Conservation (phyloP, 2,888 invertebrate species). For the Elegia similella region DNA sequence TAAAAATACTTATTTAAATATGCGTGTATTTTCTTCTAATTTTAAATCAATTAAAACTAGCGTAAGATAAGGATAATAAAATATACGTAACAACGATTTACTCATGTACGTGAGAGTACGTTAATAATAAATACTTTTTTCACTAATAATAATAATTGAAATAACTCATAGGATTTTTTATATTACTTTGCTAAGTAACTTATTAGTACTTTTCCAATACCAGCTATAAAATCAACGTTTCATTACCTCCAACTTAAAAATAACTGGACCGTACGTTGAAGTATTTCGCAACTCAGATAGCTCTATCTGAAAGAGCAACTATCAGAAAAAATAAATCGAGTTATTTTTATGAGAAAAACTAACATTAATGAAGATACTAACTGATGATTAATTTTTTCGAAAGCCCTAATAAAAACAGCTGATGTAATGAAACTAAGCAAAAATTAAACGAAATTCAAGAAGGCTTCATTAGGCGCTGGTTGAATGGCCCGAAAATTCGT, state of each 20-base stretch:
- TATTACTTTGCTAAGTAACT: too few relatives aligned
- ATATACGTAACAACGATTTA: too few relatives aligned
- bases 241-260: not conserved
- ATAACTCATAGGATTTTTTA: too few relatives aligned
- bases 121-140: too few relatives aligned
- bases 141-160: too few relatives aligned
- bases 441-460: slow-evolving; percentile 7
- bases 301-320: too few relatives aligned
- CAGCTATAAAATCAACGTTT: not conserved
- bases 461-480: not conserved
- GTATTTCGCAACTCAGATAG: not conserved
- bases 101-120: too few relatives aligned
- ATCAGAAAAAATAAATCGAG: not conserved
- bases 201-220: too few relatives aligned
- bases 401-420: not conserved
- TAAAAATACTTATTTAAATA: too few relatives aligned
- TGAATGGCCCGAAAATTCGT: not conserved
- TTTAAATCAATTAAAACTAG: too few relatives aligned
- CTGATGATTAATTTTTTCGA: not conserved
- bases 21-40: too few relatives aligned
- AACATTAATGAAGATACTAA: not conserved
- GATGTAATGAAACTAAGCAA: slow-evolving; percentile 3
- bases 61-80: too few relatives aligned
- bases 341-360: not conserved
- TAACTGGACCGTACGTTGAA: not conserved